Percentiles rank a stretch among this genome's conserved stretches.
Evolutionary conservation across 1,140 invertebrate genomes (phyloP).

Genomic region (Procambarus clarkii): DNA sequence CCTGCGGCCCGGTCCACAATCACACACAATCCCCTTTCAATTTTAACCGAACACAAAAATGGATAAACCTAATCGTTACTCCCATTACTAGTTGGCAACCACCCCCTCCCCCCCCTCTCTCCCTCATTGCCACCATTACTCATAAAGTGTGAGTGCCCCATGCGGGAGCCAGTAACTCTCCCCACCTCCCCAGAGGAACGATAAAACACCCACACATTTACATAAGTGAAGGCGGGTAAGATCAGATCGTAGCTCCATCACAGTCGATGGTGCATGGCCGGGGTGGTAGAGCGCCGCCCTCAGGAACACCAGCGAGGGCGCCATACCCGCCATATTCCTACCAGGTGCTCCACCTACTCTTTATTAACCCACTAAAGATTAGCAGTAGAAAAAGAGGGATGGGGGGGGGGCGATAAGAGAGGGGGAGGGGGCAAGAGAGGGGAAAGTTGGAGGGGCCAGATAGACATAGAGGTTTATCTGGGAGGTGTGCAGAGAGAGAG

Average conservation of each 20-base stretch:
- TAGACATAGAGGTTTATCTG: too few relatives aligned
- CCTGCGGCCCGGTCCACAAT: too few relatives aligned
- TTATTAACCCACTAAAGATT: not conserved
- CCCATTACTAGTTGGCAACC: too few relatives aligned
- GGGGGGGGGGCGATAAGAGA: not conserved
- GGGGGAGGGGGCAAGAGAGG: slow-evolving; percentile 26
- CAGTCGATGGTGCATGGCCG: not conserved
- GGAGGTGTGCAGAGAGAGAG: slow-evolving; percentile 6
- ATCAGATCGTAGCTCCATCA: slow-evolving; percentile 4
- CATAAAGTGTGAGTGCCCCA: too few relatives aligned
- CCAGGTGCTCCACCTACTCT: not conserved
- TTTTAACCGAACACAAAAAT: too few relatives aligned
- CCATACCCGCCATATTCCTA: not conserved
- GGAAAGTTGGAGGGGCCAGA: slow-evolving; percentile 9
- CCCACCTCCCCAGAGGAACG: not conserved
- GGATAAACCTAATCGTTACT: too few relatives aligned
- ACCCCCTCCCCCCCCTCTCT: too few relatives aligned
- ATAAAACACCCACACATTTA: slow-evolving; percentile 19
- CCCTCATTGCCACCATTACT: too few relatives aligned
- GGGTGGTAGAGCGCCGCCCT: slow-evolving; percentile 8
- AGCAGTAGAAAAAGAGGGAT: not conserved
- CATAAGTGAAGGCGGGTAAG: slow-evolving; percentile 40
- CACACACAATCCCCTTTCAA: too few relatives aligned
- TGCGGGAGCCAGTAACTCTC: not conserved
- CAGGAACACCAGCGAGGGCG: not conserved